A percentile compares a stretch with the other conserved stretches of the same genome.
Evolutionary conservation across 2,113 vertebrate species (phyloP).

Genomic region (Onychostruthus taczanowskii): DNA sequence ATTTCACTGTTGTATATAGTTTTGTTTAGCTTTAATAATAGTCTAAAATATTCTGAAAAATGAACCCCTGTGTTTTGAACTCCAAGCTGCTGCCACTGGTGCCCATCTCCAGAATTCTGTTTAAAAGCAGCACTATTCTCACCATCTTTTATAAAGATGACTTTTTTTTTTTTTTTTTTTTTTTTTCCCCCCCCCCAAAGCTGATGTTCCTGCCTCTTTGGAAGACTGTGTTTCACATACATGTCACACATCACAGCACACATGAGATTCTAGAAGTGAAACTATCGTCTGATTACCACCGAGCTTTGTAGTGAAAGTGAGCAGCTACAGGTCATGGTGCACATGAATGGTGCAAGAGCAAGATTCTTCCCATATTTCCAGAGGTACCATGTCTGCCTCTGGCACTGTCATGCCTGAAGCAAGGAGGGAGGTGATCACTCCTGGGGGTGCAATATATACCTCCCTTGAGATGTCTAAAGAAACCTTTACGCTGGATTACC

Average conservation of each 20-base stretch:
- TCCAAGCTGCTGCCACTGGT: background rate
- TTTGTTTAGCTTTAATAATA: background rate
- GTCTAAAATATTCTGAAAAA: background rate
- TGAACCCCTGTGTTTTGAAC: background rate
- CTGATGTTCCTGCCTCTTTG: background rate
- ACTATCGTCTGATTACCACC: fast-evolving
- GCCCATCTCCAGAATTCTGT: background rate
- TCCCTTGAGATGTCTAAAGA: background rate
- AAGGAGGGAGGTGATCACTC: background rate
- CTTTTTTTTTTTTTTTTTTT: too few species aligned
- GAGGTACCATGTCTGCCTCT: background rate
- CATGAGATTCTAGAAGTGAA: background rate
- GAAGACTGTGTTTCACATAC: background rate
- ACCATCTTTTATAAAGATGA: background rate
- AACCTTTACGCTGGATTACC: background rate
- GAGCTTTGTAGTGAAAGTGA: background rate
- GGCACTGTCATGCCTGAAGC: background rate
- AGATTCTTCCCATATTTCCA: background rate
- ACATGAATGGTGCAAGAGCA: background rate
- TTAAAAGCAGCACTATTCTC: background rate
- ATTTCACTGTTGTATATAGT: background rate
- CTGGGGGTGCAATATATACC: background rate
- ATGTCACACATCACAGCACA: background rate
- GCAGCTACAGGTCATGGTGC: background rate
- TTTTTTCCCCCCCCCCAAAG: background rate